Evolutionary conservation across 2,888 invertebrate genomes (phyloP), one percentile per base, ranked within the genome.

Genomic region (Abrostola triplasia): DNA sequence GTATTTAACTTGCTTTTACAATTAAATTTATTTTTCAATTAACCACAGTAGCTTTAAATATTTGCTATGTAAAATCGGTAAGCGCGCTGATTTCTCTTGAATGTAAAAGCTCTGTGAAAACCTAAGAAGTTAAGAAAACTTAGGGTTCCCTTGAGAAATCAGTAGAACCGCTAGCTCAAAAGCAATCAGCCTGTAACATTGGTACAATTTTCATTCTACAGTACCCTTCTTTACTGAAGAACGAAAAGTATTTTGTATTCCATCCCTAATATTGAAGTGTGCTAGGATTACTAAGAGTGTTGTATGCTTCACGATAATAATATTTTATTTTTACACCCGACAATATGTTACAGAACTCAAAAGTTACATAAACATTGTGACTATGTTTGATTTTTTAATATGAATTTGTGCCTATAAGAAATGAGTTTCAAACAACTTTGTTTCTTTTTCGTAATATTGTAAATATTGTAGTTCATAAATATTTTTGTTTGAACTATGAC

Each of bases 101-200:
- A 67, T 49, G 63, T 49, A 50, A 76, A 71, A 60, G 52, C 59
- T 67, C 58, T 48, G 37, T 49, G 51, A 41, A 58, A 67, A 57
- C 56, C 70, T 61, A 64, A 60, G 47, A 61, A 53, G 38, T 71
- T 55, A 67, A 13, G 38, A 63, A 72, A 76, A 67, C 60, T 76
- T 66, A 48, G 53, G 40, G 44, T 47, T 73, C 73, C 74, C 77
- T 44, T 53, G 77, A 73, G 73, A 68, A 73, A 74, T 74, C 73
- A 76, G 56, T 57, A 59, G 58, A 76, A 73, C 68, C 60, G 47
- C 69, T 59, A 57, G 64, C 59, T 73, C 59, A 67, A 73, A 73
- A 67, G 73, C 69, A 73, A 73, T 73, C 77, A 61, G 51, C 44
- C 50, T 49, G 48, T 53, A 49, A 63, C 38, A 58, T 59, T 54